Percentiles rank a stretch among this genome's conserved stretches.
Conservation (phyloP, 2,797 vertebrate species). For the Centropyge bicolor region DNA sequence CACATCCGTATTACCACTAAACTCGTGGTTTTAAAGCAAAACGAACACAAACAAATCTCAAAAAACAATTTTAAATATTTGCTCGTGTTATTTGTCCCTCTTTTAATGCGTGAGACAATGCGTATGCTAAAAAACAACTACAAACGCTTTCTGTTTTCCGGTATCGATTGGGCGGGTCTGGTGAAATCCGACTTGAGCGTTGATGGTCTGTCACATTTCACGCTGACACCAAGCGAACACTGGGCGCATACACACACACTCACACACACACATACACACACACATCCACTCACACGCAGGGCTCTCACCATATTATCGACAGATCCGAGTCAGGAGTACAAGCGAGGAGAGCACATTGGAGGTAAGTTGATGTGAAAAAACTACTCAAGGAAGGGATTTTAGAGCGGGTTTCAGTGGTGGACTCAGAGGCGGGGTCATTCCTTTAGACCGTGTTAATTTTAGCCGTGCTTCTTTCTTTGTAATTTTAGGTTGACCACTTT, state of each 20-base stretch:
- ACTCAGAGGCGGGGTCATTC: slow-evolving; percentile 45
- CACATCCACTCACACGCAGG: slow-evolving; percentile 53
- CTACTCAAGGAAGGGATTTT: slow-evolving; percentile 8
- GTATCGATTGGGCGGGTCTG: slow-evolving; percentile 70
- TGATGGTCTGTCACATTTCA: slow-evolving; percentile 89
- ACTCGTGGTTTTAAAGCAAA: fast-evolving
- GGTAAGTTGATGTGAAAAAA: slow-evolving; percentile 69
- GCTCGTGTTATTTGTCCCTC: neutral
- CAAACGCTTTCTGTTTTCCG: slow-evolving; percentile 48
- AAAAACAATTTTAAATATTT: fast-evolving
- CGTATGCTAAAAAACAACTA: neutral
- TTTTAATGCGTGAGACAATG: fast-evolving
- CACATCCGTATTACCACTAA: fast-evolving
- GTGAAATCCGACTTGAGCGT: slow-evolving; percentile 77
- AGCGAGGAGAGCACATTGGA: slow-evolving; percentile 58
- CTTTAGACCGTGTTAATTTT: slow-evolving; percentile 67
- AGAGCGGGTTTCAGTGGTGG: slow-evolving; percentile 33
- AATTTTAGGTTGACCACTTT: slow-evolving; percentile 75
- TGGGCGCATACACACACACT: slow-evolving; percentile 57
- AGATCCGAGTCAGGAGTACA: slow-evolving; percentile 71
- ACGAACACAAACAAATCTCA: neutral
- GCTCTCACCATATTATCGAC: slow-evolving; percentile 77
- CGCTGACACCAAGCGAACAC: slow-evolving; percentile 83
- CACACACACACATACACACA: slow-evolving; percentile 56
- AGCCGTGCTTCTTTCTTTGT: slow-evolving; percentile 74